Base-by-base conservation (phyloP, 1,140 invertebrate genomes). In the Nebria ingens region DNA sequence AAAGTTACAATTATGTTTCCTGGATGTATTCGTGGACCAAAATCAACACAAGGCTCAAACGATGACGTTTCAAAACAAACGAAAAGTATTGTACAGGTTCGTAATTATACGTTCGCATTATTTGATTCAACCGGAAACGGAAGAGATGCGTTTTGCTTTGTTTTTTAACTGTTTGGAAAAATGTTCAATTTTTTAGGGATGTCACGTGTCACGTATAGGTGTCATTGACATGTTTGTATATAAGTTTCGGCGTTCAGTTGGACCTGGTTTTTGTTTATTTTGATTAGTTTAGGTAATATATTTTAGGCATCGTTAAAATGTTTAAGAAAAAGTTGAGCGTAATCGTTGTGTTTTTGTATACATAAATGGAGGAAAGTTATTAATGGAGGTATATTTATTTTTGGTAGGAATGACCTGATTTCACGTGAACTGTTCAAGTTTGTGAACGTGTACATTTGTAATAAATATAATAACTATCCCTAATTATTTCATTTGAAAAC, bases 1-100 rank as follows among this genome's bases (percentile, higher is more conserved):
- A n/a, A n/a, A n/a, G n/a, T 9, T 56, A n/a, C n/a, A n/a, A n/a
- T n/a, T 56, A 80, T 80, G 78, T 76, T 80, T 70, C 78, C 78
- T 22, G 76, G 75, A 51, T 80, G 78, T 59, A 76, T 76, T 58
- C 67, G 73, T 62, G 73, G 71, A 4, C 77, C 75, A 23, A 68
- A 72, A 49, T 76, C 73, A 56, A 71, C 73, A 59, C 75, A 77
- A 62, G 76, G 76, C 22, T 79, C 77, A 40, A 77, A 73, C 11
- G 78, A 79, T 65, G 78, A 80, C 63, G 75, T 80, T 66, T 75
- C 73, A 34, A 71, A 75, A 56, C 77, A 80, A 61, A 79, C 77
- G 9, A 71, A 76, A 13, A 79, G 77, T 22, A 79, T 80, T 59
- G 72, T 79, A 25, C 79, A 78, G 74, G 77, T 79, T 69, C 72